phyloP scores from a whole-genome alignment of 2,888 invertebrate species.

The Neelides folsomi region DNA sequence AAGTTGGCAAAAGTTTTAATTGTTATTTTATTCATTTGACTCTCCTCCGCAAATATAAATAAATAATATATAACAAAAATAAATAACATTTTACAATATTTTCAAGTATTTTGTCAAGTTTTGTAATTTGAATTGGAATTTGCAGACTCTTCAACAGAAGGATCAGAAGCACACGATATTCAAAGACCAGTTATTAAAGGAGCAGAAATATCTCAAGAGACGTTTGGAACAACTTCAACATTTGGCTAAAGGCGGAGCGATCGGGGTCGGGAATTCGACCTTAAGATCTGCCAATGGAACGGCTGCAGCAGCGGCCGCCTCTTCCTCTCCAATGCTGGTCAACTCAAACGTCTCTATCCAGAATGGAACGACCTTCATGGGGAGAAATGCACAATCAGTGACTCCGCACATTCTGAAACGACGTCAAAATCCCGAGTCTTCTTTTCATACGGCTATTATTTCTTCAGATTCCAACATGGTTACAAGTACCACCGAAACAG shows the following conservation, averaged over 20 bases:
- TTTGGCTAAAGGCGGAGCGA: background rate
- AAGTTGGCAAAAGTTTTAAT: too few relatives aligned
- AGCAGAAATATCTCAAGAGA: background rate
- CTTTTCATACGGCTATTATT: too few relatives aligned
- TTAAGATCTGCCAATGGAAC: background rate
- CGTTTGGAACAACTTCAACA: background rate
- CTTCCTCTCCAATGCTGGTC: background rate
- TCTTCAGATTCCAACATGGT: too few relatives aligned
- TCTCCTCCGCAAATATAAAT: too few relatives aligned
- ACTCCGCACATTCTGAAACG: background rate
- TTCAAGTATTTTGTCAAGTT: too few relatives aligned
- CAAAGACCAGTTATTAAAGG: background rate
- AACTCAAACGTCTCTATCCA: background rate
- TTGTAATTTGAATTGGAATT: too few relatives aligned
- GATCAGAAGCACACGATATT: background rate
- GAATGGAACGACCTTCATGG: background rate
- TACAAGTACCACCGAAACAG: too few relatives aligned
- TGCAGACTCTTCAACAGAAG: background rate
- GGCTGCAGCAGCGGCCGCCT: background rate
- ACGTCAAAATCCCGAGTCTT: too few relatives aligned
- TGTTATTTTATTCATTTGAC: too few relatives aligned
- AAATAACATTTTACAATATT: too few relatives aligned
- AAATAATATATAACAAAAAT: too few relatives aligned
- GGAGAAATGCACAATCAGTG: background rate
- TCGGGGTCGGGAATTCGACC: background rate